These are phyloP conservation scores for Alcedo atthis DNA, from an alignment of 2,797 vertebrate species.

Conservation along the genomic window DNA sequence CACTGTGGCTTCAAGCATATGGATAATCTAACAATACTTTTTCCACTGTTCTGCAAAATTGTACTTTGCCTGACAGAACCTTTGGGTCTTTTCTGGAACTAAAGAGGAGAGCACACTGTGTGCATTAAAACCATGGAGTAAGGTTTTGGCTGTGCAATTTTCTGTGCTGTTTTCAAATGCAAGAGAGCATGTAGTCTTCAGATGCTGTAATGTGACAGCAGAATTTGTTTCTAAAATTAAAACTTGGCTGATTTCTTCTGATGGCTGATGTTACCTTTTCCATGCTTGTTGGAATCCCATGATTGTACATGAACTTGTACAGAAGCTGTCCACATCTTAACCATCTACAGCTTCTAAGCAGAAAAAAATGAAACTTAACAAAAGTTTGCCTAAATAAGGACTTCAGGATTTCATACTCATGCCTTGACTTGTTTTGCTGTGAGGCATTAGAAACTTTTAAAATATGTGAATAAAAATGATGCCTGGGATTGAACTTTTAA, in stretches of 20 bases:
- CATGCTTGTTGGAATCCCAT: not conserved
- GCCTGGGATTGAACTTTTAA: not conserved
- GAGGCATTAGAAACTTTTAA: not conserved
- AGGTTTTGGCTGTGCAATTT: not conserved
- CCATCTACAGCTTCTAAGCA: not conserved
- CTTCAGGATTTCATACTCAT: not conserved
- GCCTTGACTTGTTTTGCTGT: not conserved
- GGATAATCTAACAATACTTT: not conserved
- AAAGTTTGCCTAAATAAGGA: not conserved
- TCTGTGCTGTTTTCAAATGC: constrained; percentile 50
- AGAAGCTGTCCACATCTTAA: not conserved
- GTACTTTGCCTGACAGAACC: not conserved
- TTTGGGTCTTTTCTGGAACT: not conserved
- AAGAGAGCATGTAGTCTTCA: not conserved
- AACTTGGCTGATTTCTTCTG: constrained; percentile 39
- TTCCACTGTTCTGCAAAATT: not conserved
- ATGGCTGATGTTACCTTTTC: not conserved
- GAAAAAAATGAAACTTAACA: not conserved
- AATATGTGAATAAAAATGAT: not conserved
- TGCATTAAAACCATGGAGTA: not conserved
- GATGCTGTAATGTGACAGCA: constrained; percentile 49
- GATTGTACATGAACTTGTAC: not conserved
- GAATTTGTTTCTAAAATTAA: constrained; percentile 65
- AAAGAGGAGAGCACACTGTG: not conserved
- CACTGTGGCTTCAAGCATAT: not conserved